Evolutionary conservation across 1,140 invertebrate genomes (phyloP).

Genomic region (Drosophila nasuta): DNA sequence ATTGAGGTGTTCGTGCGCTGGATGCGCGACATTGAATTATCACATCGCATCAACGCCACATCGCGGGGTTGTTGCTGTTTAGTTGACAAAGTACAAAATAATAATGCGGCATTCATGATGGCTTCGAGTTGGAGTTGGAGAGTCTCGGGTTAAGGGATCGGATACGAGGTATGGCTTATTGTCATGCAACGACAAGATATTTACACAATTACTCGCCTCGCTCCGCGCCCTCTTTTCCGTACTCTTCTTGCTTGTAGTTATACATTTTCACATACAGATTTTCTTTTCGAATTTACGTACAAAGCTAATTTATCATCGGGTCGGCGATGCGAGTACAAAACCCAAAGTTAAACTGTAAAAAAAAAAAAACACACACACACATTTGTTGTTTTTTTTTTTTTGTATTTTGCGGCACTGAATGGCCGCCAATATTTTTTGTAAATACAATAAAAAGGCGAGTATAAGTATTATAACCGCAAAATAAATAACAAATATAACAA

Average conservation of each 20-base stretch:
- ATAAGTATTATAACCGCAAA: constrained; percentile 81
- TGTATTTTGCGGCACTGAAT: constrained; percentile 59
- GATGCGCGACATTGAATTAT: constrained; percentile 78
- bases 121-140: neutral
- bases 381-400: constrained; percentile 30
- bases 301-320: constrained; percentile 77
- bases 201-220: constrained; percentile 67
- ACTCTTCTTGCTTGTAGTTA: constrained; percentile 27
- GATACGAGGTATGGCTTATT: constrained; percentile 53
- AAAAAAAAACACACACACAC: constrained; percentile 19
- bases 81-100: constrained; percentile 82
- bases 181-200: constrained; percentile 80
- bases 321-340: constrained; percentile 29
- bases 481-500: constrained; percentile 83
- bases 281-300: constrained; percentile 80
- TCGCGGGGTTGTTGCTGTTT: constrained; percentile 42
- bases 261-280: constrained; percentile 74
- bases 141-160: neutral
- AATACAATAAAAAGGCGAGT: constrained; percentile 57
- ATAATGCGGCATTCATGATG: constrained; percentile 76
- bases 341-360: constrained; percentile 64
- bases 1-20: constrained; percentile 56
- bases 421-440: constrained; percentile 68
- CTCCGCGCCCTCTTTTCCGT: neutral
- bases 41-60: constrained; percentile 55